Conservation (phyloP, 2,113 vertebrate species). For the Symphodus melops region DNA sequence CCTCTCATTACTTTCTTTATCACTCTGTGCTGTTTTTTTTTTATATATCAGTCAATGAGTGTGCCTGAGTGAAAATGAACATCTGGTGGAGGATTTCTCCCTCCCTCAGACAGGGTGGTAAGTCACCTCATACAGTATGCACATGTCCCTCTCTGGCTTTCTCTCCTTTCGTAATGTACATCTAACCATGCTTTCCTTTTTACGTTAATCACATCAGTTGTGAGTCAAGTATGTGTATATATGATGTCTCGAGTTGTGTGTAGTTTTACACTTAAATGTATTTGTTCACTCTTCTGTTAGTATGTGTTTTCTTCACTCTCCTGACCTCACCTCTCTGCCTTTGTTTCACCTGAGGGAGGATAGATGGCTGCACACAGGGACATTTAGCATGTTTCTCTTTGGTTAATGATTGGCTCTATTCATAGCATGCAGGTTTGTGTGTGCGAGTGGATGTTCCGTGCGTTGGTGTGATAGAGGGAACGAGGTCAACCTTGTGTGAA, state of each 20-base stretch:
- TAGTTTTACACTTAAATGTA: not conserved
- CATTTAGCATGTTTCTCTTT: constrained; percentile 7
- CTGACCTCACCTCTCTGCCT: not conserved
- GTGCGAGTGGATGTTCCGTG: not conserved
- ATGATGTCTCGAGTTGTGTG: constrained; percentile 31
- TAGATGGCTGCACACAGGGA: constrained; percentile 5
- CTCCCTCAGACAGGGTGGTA: not conserved
- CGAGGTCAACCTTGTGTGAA: constrained; percentile 5
- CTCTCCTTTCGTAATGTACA: not conserved
- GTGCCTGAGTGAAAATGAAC: constrained; percentile 35
- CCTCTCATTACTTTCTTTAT: constrained; percentile 21
- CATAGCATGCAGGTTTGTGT: not conserved
- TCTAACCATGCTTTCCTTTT: not conserved
- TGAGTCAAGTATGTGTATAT: not conserved
- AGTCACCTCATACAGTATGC: not conserved
- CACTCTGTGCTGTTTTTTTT: constrained; percentile 9
- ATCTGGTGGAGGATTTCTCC: constrained; percentile 31
- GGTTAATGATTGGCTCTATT: constrained; percentile 55
- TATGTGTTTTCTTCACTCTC: too few species aligned
- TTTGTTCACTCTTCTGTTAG: constrained; percentile 18
- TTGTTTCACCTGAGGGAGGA: not conserved
- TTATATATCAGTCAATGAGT: constrained; percentile 19
- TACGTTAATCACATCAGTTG: too few species aligned
- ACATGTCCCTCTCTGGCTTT: not conserved
- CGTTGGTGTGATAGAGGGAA: not conserved